phyloP scores from a whole-genome alignment of 2,888 invertebrate species.

The Balanococcus diminutus region DNA sequence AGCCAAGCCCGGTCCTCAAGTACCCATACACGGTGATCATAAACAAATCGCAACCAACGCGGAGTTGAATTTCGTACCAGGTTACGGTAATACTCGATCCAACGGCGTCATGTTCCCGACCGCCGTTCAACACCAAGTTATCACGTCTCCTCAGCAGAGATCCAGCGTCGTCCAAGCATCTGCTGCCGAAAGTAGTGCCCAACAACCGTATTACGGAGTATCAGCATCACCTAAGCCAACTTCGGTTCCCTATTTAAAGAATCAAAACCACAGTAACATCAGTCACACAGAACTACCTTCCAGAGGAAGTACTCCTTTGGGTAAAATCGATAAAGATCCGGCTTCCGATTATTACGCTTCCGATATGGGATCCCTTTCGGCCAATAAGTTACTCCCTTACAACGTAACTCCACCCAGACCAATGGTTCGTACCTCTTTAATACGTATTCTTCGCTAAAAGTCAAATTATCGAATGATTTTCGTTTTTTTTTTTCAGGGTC shows the following conservation, averaged over 20 bases:
- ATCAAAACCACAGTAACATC: constrained; percentile 11
- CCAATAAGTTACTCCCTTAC: constrained; percentile 79
- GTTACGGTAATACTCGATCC: not conserved
- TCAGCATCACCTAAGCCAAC: constrained; percentile 36
- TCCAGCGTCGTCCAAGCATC: constrained; percentile 41
- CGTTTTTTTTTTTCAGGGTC: constrained; percentile 66
- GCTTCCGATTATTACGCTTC: not conserved
- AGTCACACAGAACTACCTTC: not conserved
- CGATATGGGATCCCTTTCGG: constrained; percentile 58
- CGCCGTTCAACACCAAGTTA: constrained; percentile 50
- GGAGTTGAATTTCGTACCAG: constrained; percentile 1
- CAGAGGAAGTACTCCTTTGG: not conserved
- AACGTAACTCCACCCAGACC: constrained; percentile 87
- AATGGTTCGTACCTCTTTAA: constrained; percentile 62
- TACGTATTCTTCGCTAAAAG: too few relatives aligned
- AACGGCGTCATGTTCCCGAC: not conserved
- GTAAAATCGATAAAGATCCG: constrained; percentile 11
- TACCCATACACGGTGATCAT: constrained; percentile 59
- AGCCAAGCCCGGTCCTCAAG: constrained; percentile 64
- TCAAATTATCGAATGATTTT: not conserved
- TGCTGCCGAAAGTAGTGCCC: constrained; percentile 22
- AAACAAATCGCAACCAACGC: constrained; percentile 41
- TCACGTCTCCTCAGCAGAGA: constrained; percentile 53
- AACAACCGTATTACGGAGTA: constrained; percentile 46
- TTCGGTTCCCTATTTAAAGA: not conserved